Base-by-base conservation (phyloP, 2,888 invertebrate genomes). In the Nemotelus pantherinus region DNA sequence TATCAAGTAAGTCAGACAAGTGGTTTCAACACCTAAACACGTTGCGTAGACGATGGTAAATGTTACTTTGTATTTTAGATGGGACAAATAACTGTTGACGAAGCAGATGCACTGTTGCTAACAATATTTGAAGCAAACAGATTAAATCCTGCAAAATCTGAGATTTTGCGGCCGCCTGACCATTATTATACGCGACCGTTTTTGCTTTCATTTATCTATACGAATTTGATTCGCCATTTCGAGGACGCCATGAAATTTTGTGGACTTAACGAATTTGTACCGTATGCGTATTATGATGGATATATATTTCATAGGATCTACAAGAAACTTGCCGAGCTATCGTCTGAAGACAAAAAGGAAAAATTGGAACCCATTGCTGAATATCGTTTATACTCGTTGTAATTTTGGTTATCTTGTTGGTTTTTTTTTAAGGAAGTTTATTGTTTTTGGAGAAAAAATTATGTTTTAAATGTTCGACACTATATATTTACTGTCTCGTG, bases 271-370 rank as follows among this genome's bases (percentile, higher is more conserved):
- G 45, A 75, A 10, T 77, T 58, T 47, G 25, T 75, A 10, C 71
- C 76, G 25, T 3, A 9, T 44, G 48, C 57, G 6, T 58, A 67
- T 55, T 80, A 55, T 53, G 80, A 80, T 76, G 80, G 80, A 9
- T 80, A 44, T 43, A 64, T 80, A 41, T 80, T 80, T 75, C 80
- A 80, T 70, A 79, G 77, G 76, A 79, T 79, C 78, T 78, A 77
- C 58, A 7, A 9, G 3, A 77, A 76, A 47, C 79, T 74, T 65
- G 25, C 67, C 48, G 5, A 3, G 4, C 39, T 77, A 41, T 10
- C 47, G 4, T 48, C n/a, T 9, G 77, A 74, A n/a, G 48, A 50
- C 9, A 77, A 75, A n/a, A 53, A 64, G 53, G 25, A 64, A 53
- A 76, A 53, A 44, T n/a, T 63, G n/a, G 53, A 65, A 44, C 45